Evolutionary conservation across 1,140 invertebrate species (phyloP), one percentile per base, ranked within the genome.

Genomic region (Drosophila malerkotliana): DNA sequence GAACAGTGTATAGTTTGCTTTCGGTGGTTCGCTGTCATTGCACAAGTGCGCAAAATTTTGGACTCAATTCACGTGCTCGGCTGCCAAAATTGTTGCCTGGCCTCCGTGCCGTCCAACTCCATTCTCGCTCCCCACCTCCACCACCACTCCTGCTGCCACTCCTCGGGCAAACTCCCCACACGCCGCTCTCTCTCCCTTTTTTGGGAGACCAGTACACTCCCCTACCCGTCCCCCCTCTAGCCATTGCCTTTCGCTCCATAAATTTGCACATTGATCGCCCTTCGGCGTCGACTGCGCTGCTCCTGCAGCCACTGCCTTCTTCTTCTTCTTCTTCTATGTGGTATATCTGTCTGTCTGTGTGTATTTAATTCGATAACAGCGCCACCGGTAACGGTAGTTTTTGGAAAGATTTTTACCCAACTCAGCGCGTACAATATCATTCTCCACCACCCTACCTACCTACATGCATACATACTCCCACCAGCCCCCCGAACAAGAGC

Each of bases 11-110:
- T 47, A 30, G 54, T 26, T 60, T 47, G 45, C 51, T 67, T 55
- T 53, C 49, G 58, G 37, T 68, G 54, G 59, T 54, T 69, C 56
- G 82, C 82, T 88, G 87, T 87, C 82, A 87, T 87, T 87, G 82
- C 83, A 87, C 79, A 87, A 87, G 83, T 87, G 83, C 75, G 79
- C 83, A 87, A 87, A 87, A 87, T 87, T 87, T 87, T 87, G 83
- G 83, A 87, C 83, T 87, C 79, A 78, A 87, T 87, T 87, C 83
- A 87, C 83, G 83, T 87, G 83, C 75, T 77, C 61, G 71, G 83
- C 83, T 87, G 83, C 83, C 83, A 87, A 87, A 84, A 88, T 79
- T 79, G 79, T 88, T 87, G 82, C 53, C 71, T 56, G 37, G 68
- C 51, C 69, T 30, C 49, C 55, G 39, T 57, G 37, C 48, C 24